phyloP scores from a whole-genome alignment of 35 echinoderm and acorn worm genomes.

The Patiria miniata region DNA sequence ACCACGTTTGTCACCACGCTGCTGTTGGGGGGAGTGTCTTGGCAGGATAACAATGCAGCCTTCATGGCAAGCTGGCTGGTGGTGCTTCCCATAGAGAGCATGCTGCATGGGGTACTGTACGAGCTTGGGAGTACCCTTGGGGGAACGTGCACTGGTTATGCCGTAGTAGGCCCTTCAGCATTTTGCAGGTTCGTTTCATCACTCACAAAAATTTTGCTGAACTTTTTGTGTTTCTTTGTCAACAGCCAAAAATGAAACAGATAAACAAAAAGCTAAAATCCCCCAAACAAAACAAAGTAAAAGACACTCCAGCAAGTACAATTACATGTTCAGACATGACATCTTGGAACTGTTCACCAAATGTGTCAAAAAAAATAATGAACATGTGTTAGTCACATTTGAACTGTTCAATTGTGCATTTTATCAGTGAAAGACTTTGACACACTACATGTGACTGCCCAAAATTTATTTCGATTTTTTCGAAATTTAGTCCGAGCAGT shows the following conservation, averaged over 20 bases:
- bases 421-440: no score
- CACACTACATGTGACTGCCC: no score
- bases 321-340: no score
- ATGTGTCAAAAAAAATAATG: no score
- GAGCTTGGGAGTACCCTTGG: conserved; percentile 77
- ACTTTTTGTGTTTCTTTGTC: not conserved
- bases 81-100: conserved; percentile 73
- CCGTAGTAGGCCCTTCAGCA: conserved; percentile 83
- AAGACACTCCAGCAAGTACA: no score
- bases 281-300: no score
- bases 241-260: not conserved
- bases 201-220: not conserved
- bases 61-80: conserved; percentile 82
- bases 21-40: conserved; percentile 80
- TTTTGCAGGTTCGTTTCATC: conserved; percentile 79
- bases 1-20: conserved; percentile 69
- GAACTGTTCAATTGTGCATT: no score
- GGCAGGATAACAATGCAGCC: conserved; percentile 82
- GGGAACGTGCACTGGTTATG: conserved; percentile 80
- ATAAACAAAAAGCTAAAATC: not conserved
- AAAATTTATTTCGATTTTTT: no score
- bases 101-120: conserved; percentile 79
- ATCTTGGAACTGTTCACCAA: no score
- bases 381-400: no score
- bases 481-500: no score